These are phyloP conservation scores for Fulica atra DNA, from an alignment of 2,113 vertebrate genomes.

Conservation along the genomic window DNA sequence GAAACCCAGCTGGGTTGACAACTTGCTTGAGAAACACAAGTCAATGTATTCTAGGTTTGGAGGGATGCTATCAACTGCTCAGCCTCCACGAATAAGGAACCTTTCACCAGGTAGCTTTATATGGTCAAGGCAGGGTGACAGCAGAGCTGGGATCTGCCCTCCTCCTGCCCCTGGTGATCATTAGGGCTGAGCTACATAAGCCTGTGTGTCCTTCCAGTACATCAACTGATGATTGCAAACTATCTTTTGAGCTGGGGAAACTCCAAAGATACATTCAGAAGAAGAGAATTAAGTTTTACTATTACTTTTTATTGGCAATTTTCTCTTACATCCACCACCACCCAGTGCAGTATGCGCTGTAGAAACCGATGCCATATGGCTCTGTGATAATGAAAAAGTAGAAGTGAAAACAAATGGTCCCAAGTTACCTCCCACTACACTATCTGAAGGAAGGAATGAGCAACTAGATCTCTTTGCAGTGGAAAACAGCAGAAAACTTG, in stretches of 20 bases:
- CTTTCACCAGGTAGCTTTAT: not conserved
- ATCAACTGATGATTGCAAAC: not conserved
- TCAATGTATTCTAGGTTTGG: not conserved
- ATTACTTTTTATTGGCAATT: not conserved
- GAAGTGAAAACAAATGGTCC: constrained; percentile 36
- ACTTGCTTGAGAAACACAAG: not conserved
- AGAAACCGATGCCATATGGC: not conserved
- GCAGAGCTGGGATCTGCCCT: not conserved
- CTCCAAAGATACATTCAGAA: not conserved
- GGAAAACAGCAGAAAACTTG: not conserved
- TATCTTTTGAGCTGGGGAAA: not conserved
- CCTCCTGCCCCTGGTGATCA: not conserved
- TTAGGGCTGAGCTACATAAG: not conserved
- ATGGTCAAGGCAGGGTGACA: not conserved
- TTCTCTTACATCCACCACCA: not conserved
- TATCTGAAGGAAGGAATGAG: not conserved
- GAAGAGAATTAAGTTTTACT: not conserved
- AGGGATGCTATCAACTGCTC: not conserved
- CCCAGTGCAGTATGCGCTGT: not conserved
- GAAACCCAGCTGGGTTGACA: not conserved
- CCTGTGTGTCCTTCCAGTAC: not conserved
- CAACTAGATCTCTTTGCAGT: not conserved
- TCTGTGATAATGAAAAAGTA: not conserved
- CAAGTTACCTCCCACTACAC: not conserved
- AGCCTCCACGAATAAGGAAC: not conserved